Evolutionary conservation across 2,888 invertebrate genomes (phyloP), one percentile per base, ranked within the genome.

Genomic region (Ormyrus nitidulus): DNA sequence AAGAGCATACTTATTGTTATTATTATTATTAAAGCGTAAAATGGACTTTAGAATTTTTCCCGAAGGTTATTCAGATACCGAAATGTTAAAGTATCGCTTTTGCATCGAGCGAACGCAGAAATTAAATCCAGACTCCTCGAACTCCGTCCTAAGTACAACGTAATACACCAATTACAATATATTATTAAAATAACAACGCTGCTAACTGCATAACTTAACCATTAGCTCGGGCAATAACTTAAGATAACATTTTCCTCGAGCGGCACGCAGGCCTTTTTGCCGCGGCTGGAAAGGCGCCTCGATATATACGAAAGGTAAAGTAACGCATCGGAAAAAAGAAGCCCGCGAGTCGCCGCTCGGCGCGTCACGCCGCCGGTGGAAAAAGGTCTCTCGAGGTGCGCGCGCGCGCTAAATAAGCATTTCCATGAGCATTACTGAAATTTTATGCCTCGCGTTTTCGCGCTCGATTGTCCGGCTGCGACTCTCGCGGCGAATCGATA

Each of bases 331-430:
- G 10, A 70, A 19, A 19, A 19, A 19, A 19, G 19, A 19, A 19
- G 19, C 19, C 19, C 19, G 19, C 19, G 1, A 19, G 19, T 19
- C 19, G 19, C 0, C 0, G 19, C 19, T 48, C 48, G 49, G 65
- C 19, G 65, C 65, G n/a, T 65, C 19, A 51, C 10, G 44, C 51
- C 70, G 51, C 9, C 34, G 61, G 9, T 6, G 6, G 8, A 51
- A 71, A 59, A 49, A 61, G 6, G 49, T 19, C 64, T 46, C 8
- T 49, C 48, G 54, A 9, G 6, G 19, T 13, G 44, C 10, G n/a
- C n/a, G 19, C 6, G 9, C 10, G 61, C 78, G 68, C 74, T 79
- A 64, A 66, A 65, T 71, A 75, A 76, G 75, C 64, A 79, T 79
- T 76, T 75, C 59, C 75, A 79, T 74, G 70, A 74, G 70, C 64